Base-by-base conservation (phyloP, 2,888 invertebrate species). In the Beris morrisii region DNA sequence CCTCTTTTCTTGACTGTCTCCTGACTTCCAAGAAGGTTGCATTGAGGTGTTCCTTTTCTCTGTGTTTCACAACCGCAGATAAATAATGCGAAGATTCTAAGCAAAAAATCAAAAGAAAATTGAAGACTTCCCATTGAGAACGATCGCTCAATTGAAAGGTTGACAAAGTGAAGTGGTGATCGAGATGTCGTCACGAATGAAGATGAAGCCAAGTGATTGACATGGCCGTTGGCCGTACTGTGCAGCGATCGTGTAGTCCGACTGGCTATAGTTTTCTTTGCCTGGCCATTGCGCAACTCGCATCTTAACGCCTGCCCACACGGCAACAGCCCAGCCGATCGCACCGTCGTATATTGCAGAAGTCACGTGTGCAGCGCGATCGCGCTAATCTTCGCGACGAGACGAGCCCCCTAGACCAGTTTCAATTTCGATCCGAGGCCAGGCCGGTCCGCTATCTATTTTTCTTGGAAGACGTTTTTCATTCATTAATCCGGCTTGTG, bases 371-470 rank as follows among this genome's bases (percentile, higher is more conserved):
- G 52, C 61, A 61, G n/a, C 9, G 15, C 13, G 9, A n/a, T 50
- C 31, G 56, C 52, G 45, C 59, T n/a, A 28, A 32, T 59, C 52
- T 53, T 52, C 67, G 57, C 67, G 67, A 64, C 52, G 43, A 45
- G 67, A 52, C 67, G 67, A 67, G 67, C 67, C 67, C 67, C 67
- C 67, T 57, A 63, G 64, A 58, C 56, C 61, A 61, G 61, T 38
- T 63, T 48, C 57, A 64, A 64, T 67, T 57, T 38, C 57, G 46
- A 57, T 58, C 45, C 43, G 52, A 52, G 61, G 61, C 61, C 50
- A 5, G 15, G 46, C 15, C 3, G 46, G 57, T 12, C n/a, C n/a
- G 12, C 46, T 45, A 57, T 59, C 48, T 45, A 30, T 63, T 56
- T 32, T 55, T 63, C 61, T 56, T 57, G 28, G 56, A 63, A 45